Evolutionary conservation across 2,113 vertebrate genomes (phyloP).

Genomic region (Sprattus sprattus): DNA sequence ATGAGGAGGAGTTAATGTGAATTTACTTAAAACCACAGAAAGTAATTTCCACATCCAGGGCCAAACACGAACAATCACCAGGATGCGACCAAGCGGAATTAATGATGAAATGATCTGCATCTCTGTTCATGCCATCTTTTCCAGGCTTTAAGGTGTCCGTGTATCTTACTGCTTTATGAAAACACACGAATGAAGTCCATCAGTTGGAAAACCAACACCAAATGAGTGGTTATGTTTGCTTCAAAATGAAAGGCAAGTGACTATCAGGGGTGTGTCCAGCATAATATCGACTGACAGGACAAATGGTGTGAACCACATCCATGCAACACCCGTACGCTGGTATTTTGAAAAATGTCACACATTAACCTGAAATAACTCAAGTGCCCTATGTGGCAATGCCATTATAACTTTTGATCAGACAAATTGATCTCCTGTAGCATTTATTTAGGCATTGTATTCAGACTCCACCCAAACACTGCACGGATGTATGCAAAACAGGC

Average conservation of each 20-base stretch:
- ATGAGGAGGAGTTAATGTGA: not conserved
- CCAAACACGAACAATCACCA: not conserved
- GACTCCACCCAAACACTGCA: conserved; percentile 10
- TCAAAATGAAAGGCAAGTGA: not conserved
- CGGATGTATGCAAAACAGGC: not conserved
- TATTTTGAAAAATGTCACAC: not conserved
- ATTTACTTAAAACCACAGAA: not conserved
- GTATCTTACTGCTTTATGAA: not conserved
- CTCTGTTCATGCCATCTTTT: not conserved
- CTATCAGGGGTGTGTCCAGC: conserved; percentile 9
- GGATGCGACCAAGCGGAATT: not conserved
- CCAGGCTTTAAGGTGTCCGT: not conserved
- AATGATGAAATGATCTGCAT: not conserved
- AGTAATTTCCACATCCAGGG: not conserved
- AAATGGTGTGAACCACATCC: not conserved
- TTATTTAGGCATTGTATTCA: not conserved
- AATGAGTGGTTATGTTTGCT: not conserved
- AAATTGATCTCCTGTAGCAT: not conserved
- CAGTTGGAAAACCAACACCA: not conserved
- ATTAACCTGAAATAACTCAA: not conserved
- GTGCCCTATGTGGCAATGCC: not conserved
- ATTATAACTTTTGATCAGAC: not conserved
- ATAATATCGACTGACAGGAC: not conserved
- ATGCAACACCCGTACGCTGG: not conserved
- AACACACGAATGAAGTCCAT: not conserved